Conservation (phyloP, 2,888 invertebrate species). For the Leptinotarsa haldemani region DNA sequence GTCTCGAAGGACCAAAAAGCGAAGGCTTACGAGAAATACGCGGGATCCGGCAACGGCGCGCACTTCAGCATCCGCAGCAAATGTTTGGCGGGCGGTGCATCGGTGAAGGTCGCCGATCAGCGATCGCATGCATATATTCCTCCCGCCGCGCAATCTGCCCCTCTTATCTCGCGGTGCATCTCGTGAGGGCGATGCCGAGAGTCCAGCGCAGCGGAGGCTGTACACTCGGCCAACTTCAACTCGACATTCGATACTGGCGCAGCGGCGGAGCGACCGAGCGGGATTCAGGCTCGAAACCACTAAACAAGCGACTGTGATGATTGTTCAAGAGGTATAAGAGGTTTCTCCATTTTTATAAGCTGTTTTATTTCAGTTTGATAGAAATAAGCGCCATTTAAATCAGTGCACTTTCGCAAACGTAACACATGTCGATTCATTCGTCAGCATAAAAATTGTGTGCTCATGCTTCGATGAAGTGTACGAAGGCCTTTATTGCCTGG, state of each 20-base stretch:
- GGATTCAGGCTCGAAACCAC: neutral
- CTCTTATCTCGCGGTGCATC: constrained; percentile 49
- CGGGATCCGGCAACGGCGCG: neutral
- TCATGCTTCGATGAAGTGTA: no score
- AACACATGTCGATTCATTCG: no score
- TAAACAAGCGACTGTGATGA: no score
- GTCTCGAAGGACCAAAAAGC: no score
- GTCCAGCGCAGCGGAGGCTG: constrained; percentile 34
- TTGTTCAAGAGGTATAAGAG: no score
- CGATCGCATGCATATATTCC: constrained; percentile 52
- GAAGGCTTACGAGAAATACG: neutral
- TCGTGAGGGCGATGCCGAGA: constrained; percentile 49
- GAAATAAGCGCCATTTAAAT: no score
- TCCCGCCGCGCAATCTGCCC: constrained; percentile 52
- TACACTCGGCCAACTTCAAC: constrained; percentile 16
- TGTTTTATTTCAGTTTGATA: no score
- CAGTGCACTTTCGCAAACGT: no score
- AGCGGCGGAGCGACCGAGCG: neutral
- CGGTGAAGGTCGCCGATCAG: constrained; percentile 53
- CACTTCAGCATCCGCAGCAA: neutral
- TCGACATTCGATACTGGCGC: constrained; percentile 14
- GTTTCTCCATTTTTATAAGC: no score
- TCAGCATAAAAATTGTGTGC: no score
- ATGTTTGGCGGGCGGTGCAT: constrained; percentile 53
- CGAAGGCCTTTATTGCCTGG: no score